Percentiles rank a stretch among this genome's conserved stretches.
Conservation (phyloP, 2,888 invertebrate species). For the Gymnosoma rotundatum region DNA sequence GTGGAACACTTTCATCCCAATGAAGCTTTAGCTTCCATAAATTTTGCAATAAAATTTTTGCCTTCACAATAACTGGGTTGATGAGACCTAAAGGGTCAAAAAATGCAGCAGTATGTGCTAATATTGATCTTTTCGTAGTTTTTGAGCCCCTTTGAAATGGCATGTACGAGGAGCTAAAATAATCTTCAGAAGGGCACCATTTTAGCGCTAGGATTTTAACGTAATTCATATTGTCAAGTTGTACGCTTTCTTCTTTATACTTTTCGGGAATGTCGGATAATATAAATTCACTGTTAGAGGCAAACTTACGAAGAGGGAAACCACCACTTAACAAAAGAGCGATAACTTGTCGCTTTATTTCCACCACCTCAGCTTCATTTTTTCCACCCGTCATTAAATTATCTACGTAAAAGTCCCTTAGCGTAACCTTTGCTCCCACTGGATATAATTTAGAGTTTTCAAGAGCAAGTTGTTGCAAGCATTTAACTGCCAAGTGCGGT, state of each 20-base stretch:
- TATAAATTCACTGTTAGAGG: constrained; percentile 42
- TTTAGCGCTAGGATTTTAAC: constrained; percentile 40
- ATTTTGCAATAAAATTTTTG: constrained; percentile 19
- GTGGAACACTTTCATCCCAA: constrained; percentile 25
- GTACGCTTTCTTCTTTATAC: constrained; percentile 11
- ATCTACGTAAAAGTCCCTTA: constrained; percentile 70
- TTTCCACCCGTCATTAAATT: constrained; percentile 65
- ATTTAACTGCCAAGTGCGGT: constrained; percentile 14
- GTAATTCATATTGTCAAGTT: constrained; percentile 12
- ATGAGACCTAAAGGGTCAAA: constrained; percentile 36
- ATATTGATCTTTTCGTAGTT: constrained; percentile 11
- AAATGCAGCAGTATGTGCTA: constrained; percentile 19
- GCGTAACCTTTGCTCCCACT: constrained; percentile 55
- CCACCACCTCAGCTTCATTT: no score
- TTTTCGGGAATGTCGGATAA: constrained; percentile 33
- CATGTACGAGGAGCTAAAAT: constrained; percentile 28
- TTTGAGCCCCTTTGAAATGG: background rate
- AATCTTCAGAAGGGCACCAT: constrained; percentile 37
- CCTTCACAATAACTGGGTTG: constrained; percentile 42
- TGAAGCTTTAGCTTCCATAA: constrained; percentile 10
- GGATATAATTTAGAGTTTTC: constrained; percentile 37
- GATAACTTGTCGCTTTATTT: constrained; percentile 46
- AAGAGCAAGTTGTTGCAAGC: background rate
- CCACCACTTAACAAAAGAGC: constrained; percentile 43
- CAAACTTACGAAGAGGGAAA: constrained; percentile 67